Conservation (phyloP, 2,888 invertebrate genomes). For the Yponomeuta sedellus region DNA sequence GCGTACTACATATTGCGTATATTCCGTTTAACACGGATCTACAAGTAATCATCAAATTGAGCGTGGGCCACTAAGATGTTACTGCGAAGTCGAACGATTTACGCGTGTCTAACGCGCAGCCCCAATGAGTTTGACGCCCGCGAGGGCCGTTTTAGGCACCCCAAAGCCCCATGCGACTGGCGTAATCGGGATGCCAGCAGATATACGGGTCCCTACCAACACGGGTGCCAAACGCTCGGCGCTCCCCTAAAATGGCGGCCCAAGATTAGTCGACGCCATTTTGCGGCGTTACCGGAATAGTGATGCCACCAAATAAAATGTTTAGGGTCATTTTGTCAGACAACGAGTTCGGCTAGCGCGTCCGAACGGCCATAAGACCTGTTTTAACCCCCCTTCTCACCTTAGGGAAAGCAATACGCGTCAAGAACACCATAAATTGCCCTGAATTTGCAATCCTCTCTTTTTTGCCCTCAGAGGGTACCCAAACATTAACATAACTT, state of each 20-base stretch:
- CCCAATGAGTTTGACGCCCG: constrained; percentile 10
- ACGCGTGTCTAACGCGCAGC: constrained; percentile 12
- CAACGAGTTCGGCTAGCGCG: constrained; percentile 65
- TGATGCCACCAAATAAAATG: constrained; percentile 72
- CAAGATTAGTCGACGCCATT: constrained; percentile 68
- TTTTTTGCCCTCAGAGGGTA: constrained; percentile 65
- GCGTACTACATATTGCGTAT: constrained; percentile 46
- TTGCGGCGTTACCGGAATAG: constrained; percentile 62
- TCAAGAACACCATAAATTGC: constrained; percentile 64
- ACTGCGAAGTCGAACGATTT: constrained; percentile 14
- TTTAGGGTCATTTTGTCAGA: constrained; percentile 72
- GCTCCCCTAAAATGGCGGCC: constrained; percentile 62
- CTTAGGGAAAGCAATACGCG: constrained; percentile 10
- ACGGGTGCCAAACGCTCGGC: constrained; percentile 43
- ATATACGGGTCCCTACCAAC: constrained; percentile 19
- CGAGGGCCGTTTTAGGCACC: constrained; percentile 16
- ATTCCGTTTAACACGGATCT: constrained; percentile 28
- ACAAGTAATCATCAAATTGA: constrained; percentile 15
- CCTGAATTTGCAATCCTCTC: constrained; percentile 76
- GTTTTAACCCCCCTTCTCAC: constrained; percentile 49
- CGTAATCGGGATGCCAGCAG: constrained; percentile 18
- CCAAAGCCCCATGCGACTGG: constrained; percentile 36
- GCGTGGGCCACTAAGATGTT: constrained; percentile 14
- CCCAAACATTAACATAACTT: constrained; percentile 69
- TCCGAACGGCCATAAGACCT: constrained; percentile 68